A percentile compares a stretch with the other conserved stretches of the same genome.
These are phyloP conservation scores for Numida meleagris DNA, from an alignment of 2,113 vertebrate genomes.

Conservation along the genomic window DNA sequence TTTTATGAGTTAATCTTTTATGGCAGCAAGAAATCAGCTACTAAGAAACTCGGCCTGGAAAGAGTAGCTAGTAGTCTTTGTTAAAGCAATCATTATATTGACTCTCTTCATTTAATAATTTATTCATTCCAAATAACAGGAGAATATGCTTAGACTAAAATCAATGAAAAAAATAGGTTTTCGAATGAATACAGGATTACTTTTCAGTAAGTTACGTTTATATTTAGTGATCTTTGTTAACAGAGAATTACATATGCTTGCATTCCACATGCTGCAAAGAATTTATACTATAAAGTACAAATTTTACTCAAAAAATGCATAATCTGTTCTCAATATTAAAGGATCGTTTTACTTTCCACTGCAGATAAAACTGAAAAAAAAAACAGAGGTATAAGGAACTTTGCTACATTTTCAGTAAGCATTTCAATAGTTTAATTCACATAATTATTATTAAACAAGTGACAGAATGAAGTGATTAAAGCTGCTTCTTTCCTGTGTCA, in stretches of 20 bases:
- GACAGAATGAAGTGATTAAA: not conserved
- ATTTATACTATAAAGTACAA: not conserved
- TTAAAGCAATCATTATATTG: not conserved
- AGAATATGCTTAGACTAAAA: not conserved
- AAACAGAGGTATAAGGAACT: not conserved
- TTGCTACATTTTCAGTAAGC: not conserved
- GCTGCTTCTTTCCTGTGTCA: not conserved
- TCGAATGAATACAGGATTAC: not conserved
- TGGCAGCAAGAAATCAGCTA: slow-evolving; percentile 26
- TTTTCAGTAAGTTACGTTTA: not conserved
- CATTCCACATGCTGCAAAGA: not conserved
- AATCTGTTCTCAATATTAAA: not conserved
- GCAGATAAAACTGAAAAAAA: not conserved
- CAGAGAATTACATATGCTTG: not conserved
- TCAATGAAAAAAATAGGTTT: not conserved
- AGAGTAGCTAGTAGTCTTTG: not conserved
- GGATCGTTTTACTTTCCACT: not conserved
- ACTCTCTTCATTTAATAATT: slow-evolving; percentile 8
- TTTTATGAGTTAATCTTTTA: slow-evolving; percentile 52
- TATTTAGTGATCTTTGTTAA: not conserved
- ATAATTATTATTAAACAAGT: not conserved
- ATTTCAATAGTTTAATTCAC: not conserved
- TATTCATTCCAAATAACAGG: not conserved
- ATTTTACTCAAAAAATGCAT: not conserved
- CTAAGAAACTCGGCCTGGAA: not conserved